Evolutionary conservation across 2,888 invertebrate species (phyloP).

Genomic region (Tigriopus californicus): DNA sequence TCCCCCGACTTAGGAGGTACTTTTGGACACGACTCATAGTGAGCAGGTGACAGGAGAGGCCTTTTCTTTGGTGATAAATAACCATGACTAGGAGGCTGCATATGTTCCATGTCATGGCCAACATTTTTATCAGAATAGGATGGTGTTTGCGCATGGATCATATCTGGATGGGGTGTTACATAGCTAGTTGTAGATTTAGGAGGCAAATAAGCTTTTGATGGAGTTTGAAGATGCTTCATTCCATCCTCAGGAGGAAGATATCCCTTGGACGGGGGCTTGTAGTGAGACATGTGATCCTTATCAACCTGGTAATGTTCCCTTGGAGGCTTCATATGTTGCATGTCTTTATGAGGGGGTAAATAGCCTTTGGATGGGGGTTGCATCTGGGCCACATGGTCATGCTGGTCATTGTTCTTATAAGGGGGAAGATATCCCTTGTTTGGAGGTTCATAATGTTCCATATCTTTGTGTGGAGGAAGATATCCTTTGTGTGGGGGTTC

Average conservation of each 20-base stretch:
- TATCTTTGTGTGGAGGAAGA: neutral
- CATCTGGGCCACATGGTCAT: neutral
- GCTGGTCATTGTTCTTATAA: neutral
- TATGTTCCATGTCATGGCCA: too few species aligned
- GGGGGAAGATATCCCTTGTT: neutral
- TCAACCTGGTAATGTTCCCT: neutral
- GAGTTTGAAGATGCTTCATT: neutral
- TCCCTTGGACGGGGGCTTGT: neutral
- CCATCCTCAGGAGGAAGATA: too few species aligned
- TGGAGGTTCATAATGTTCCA: neutral
- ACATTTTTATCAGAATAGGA: too few species aligned
- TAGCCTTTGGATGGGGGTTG: neutral
- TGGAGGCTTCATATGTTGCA: neutral
- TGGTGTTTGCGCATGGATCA: too few species aligned
- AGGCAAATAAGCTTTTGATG: constrained; percentile 10
- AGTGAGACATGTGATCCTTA: neutral
- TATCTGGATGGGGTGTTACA: too few species aligned
- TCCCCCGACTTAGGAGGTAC: too few species aligned
- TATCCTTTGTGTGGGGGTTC: too few species aligned
- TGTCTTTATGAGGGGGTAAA: neutral
- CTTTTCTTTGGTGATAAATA: too few species aligned
- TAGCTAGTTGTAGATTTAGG: constrained; percentile 2
- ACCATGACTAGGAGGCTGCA: too few species aligned
- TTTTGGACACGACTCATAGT: too few species aligned
- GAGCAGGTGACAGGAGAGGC: too few species aligned